These are phyloP conservation scores for Brachionus rotundiformis DNA, from an alignment of 1,140 invertebrate genomes.

Conservation along the genomic window DNA sequence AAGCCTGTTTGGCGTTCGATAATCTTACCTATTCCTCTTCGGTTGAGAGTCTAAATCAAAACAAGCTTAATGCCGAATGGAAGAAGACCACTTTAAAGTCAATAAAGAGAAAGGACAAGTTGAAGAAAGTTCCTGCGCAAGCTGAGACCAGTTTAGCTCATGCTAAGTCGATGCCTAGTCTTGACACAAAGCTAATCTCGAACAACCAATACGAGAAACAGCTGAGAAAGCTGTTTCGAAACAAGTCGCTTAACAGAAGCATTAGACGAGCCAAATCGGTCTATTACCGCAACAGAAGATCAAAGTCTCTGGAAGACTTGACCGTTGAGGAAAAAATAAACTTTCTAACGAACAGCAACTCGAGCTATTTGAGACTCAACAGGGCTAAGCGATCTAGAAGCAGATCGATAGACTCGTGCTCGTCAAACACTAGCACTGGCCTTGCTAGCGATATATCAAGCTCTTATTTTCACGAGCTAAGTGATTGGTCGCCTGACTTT, in stretches of 20 bases:
- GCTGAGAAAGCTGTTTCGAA: conserved; percentile 25
- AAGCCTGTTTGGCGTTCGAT: conserved; percentile 1
- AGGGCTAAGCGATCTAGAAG: not conserved
- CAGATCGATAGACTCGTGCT: conserved; percentile 8
- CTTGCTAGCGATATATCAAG: conserved; percentile 50
- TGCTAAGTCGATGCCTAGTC: conserved; percentile 32
- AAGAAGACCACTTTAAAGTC: conserved; percentile 36
- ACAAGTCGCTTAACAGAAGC: conserved; percentile 24
- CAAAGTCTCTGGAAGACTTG: conserved; percentile 40
- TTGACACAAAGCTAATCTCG: not conserved
- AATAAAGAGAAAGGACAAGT: conserved; percentile 42
- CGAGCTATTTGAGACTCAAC: conserved; percentile 15
- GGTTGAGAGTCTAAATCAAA: not conserved
- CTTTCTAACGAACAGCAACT: not conserved
- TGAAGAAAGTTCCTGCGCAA: not conserved
- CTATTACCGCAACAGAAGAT: conserved; percentile 25
- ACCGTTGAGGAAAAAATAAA: conserved; percentile 39
- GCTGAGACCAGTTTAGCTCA: not conserved
- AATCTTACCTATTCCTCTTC: conserved; percentile 45
- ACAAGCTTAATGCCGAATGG: not conserved
- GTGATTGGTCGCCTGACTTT: conserved; percentile 46
- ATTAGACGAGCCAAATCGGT: conserved; percentile 38
- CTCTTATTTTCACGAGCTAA: conserved; percentile 49
- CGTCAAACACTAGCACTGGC: not conserved
- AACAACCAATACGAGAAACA: conserved; percentile 31